Evolutionary conservation across 2,797 vertebrate species (phyloP), one percentile per base, ranked within the genome.

Genomic region (Ctenosaura bakeri): DNA sequence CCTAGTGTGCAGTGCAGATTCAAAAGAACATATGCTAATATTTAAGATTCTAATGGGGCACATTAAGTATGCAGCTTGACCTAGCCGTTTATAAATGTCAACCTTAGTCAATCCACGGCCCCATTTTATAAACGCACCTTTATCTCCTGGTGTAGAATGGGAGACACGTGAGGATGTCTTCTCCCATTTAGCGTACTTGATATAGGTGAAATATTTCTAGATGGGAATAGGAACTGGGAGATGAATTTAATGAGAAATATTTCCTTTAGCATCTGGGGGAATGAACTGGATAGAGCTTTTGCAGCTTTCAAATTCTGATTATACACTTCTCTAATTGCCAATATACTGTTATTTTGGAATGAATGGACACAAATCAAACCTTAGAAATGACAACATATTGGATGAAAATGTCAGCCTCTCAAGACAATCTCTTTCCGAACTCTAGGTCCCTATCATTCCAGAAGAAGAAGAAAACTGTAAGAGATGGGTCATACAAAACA

Each of bases 51-150:
- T 42, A 88, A 89, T 92, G 66, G 71, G 2, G 9, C 84, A 54
- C 1, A 24, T 13, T 88, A 79, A 93, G 84, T 83, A 86, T 91
- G 91, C 82, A 81, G 24, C 89, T 88, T 90, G 8, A 85, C 76
- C 16, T 20, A 42, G 81, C 84, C 12, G 16, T 91, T 90, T 76
- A 32, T 7, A 93, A 78, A 69, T 62, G 85, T 80, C 82, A 56
- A 59, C 76, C 69, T 38, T 89, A 74, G 1, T 81, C 64, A 91
- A 90, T 38, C 84, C 54, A 1, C 16, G 18, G 8, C 14, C 91
- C 3, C 3, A 46, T 24, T 26, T 78, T 50, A 78, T 26, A 78
- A 69, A 73, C 81, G 64, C 66, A 69, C 84, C 59, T 69, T 69
- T 52, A 35, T 88, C 59, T 73, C 35, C 29, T 66, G 74, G 76